Base-by-base conservation (phyloP, 2,888 invertebrate species). In the Choristoneura rosaceana region DNA sequence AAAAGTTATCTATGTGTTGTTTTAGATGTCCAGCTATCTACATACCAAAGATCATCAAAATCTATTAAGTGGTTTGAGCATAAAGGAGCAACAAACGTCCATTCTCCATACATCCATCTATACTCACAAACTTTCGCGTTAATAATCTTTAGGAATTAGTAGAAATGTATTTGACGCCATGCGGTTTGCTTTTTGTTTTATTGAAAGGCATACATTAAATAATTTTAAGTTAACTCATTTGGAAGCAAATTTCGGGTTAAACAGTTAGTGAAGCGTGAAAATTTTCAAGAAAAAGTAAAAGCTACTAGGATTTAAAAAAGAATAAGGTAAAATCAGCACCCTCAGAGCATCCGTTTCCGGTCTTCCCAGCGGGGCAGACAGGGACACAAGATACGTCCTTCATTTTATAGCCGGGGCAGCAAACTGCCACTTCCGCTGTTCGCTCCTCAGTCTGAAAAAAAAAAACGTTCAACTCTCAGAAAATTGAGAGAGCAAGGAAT, bases 351-450 rank as follows among this genome's bases (percentile, higher is more conserved):
- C 91, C 87, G 14, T 88, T 86, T 59, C 96, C 96, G 14, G 93
- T 95, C 82, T 94, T 96, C 61, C 96, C 97, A 50, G 94, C 86
- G 15, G 94, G 89, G 83, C 97, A 97, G 25, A 94, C 92, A 73
- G 95, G 94, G 5, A 95, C 88, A 81, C 97, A 97, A 15, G 93
- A 90, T 10, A 96, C 96, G 78, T 96, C 94, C 70, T 94, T 95
- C 86, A 95, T 95, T 74, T 94, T 93, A 86, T 96, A 98, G 45
- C 97, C 97, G 70, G 96, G 95, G 82, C 98, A 98, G 88, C 98
- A 98, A 58, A 96, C 95, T 38, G 96, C 95, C 34, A 97, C 95
- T 43, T 95, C 95, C 65, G 95, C 95, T 8, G 94, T 96, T 77
- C 96, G 95, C 81, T 95, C 95, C 81, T 96, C 95, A 71, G 96